Conservation (phyloP, 2,888 invertebrate genomes). For the Cheiracanthium punctorium region DNA sequence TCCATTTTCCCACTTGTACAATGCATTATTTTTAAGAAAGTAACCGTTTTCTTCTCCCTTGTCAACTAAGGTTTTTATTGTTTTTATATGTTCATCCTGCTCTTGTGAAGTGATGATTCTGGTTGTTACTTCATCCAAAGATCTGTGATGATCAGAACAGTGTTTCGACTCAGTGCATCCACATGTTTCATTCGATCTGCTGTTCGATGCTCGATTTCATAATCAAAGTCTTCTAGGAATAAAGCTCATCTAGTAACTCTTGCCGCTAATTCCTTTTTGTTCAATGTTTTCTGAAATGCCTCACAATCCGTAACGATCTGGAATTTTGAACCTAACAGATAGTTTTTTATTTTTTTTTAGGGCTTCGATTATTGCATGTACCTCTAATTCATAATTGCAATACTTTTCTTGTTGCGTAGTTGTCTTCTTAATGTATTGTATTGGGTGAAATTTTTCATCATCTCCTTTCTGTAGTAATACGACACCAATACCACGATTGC, state of each 20-base stretch:
- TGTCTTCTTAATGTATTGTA: slow-evolving; percentile 13
- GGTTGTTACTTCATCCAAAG: neutral
- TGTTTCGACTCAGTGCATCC: slow-evolving; percentile 22
- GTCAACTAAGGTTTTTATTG: neutral
- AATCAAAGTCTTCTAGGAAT: slow-evolving; percentile 35
- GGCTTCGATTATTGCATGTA: slow-evolving; percentile 23
- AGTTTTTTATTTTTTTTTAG: slow-evolving; percentile 21
- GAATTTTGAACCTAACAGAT: slow-evolving; percentile 7
- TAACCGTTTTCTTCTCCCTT: neutral
- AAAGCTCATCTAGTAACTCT: neutral
- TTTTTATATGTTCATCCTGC: neutral
- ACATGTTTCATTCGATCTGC: slow-evolving; percentile 26
- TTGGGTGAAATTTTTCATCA: slow-evolving; percentile 19
- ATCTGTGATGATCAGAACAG: neutral
- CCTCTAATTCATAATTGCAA: slow-evolving; percentile 27
- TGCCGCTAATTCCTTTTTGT: slow-evolving; percentile 2
- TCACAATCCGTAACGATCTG: slow-evolving; percentile 23
- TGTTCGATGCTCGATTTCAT: slow-evolving; percentile 21
- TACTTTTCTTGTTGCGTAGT: neutral
- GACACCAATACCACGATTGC: neutral
- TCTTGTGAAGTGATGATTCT: neutral
- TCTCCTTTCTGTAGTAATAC: slow-evolving; percentile 22
- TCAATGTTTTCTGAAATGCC: neutral
- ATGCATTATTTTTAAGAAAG: neutral
- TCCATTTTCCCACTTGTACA: neutral